Evolutionary conservation across 64 coral and sea anemone genomes (phyloP).

Genomic region (Cladopsammia gracilis): DNA sequence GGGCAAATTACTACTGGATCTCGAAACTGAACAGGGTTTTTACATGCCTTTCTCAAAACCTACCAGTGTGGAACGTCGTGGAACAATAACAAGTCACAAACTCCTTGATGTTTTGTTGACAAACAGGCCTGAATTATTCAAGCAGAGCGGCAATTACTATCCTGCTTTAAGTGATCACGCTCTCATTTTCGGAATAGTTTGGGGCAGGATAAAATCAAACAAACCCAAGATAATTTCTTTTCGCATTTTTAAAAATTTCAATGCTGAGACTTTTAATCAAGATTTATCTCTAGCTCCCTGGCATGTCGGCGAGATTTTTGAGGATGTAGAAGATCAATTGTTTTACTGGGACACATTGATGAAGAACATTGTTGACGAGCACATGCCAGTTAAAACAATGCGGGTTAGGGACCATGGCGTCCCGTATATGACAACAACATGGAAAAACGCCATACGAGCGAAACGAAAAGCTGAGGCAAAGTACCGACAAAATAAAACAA

Average conservation of each 20-base stretch:
- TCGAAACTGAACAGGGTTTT: constrained; percentile 32
- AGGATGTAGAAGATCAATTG: constrained; percentile 13
- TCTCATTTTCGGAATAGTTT: constrained; percentile 4
- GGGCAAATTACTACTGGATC: constrained; percentile 37
- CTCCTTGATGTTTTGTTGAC: constrained; percentile 26
- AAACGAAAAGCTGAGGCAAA: constrained; percentile 69
- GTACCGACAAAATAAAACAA: constrained; percentile 37
- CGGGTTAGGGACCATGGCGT: constrained; percentile 48
- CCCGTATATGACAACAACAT: constrained; percentile 62
- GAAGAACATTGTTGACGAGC: neutral
- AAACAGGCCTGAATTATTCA: constrained; percentile 31
- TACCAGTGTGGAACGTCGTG: neutral
- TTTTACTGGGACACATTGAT: constrained; percentile 37
- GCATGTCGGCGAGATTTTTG: neutral
- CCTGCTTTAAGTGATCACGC: constrained; percentile 41
- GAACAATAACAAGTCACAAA: constrained; percentile 5
- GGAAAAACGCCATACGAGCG: constrained; percentile 59
- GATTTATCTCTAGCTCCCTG: neutral
- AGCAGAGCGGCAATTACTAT: neutral
- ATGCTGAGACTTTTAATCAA: neutral
- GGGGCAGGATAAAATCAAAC: constrained; percentile 60
- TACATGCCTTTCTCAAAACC: constrained; percentile 8
- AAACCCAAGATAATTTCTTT: constrained; percentile 43
- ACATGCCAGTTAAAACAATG: constrained; percentile 53
- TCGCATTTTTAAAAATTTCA: constrained; percentile 74